These are phyloP conservation scores for Dione juno DNA, from an alignment of 2,888 invertebrate species.

Conservation along the genomic window DNA sequence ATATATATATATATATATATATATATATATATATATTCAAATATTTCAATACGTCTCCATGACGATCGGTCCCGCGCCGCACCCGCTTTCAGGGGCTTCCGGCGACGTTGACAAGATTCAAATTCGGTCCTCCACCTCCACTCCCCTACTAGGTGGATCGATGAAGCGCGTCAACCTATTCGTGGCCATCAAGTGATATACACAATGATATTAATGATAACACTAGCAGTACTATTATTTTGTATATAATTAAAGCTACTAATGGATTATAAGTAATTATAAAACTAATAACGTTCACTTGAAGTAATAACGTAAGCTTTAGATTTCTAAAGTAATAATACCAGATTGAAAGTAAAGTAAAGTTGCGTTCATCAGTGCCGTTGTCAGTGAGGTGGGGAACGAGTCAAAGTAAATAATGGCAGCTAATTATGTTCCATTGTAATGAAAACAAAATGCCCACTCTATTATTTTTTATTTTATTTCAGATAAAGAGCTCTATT, in stretches of 20 bases:
- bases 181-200: too few species aligned
- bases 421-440: constrained; percentile 38
- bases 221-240: not conserved
- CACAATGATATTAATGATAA: too few species aligned
- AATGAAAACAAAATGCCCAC: constrained; percentile 41
- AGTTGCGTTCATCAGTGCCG: constrained; percentile 41
- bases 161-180: too few species aligned
- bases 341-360: constrained; percentile 25
- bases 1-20: too few species aligned
- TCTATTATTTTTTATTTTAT: constrained; percentile 36
- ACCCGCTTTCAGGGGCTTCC: too few species aligned
- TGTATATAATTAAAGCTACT: too few species aligned
- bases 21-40: too few species aligned
- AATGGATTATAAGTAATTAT: constrained; percentile 8
- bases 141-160: too few species aligned
- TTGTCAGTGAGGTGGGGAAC: constrained; percentile 40
- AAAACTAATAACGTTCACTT: constrained; percentile 22
- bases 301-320: constrained; percentile 21
- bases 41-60: too few species aligned
- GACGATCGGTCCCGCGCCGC: too few species aligned
- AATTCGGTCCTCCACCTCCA: too few species aligned
- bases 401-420: constrained; percentile 41
- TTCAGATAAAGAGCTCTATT: constrained; percentile 5
- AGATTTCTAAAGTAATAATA: constrained; percentile 27
- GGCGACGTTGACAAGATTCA: too few species aligned